These are phyloP conservation scores for Andrena bicolor DNA, from an alignment of 2,888 invertebrate genomes.

Conservation along the genomic window DNA sequence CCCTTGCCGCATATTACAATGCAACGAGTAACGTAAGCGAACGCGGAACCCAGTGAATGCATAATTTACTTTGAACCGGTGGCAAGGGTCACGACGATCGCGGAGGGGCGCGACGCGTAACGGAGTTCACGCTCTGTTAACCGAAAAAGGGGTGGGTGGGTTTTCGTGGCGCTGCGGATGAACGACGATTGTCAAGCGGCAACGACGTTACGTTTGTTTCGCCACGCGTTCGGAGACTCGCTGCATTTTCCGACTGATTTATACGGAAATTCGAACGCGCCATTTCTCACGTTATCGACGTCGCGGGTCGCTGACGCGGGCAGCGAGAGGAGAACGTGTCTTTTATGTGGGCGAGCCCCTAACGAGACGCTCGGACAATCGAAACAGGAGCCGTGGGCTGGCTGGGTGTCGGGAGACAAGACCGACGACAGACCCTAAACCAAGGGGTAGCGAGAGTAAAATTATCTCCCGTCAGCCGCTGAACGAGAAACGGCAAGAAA, in stretches of 20 bases:
- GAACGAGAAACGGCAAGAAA: constrained; percentile 31
- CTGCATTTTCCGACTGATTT: no score
- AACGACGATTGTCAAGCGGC: constrained; percentile 5
- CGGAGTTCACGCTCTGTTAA: constrained; percentile 81
- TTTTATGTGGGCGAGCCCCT: constrained; percentile 4
- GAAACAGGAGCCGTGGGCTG: constrained; percentile 39
- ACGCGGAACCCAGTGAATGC: constrained; percentile 77
- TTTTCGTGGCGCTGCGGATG: constrained; percentile 18
- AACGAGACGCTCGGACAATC: constrained; percentile 28
- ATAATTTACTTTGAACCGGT: constrained; percentile 81
- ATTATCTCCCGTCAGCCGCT: constrained; percentile 79
- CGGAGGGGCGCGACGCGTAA: constrained; percentile 62
- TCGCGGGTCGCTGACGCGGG: not conserved
- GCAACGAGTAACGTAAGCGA: constrained; percentile 66
- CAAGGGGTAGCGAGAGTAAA: constrained; percentile 73
- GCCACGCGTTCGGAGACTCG: no score
- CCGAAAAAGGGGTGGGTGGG: constrained; percentile 28
- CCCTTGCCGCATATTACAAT: constrained; percentile 76
- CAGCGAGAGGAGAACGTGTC: not conserved
- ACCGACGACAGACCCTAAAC: constrained; percentile 72
- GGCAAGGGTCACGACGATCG: constrained; percentile 63
- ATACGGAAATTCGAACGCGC: no score
- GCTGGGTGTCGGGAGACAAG: constrained; percentile 45
- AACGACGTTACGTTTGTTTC: constrained; percentile 24
- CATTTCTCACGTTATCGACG: no score